Base-by-base conservation (phyloP, 2,113 vertebrate species). In the Otis tarda region DNA sequence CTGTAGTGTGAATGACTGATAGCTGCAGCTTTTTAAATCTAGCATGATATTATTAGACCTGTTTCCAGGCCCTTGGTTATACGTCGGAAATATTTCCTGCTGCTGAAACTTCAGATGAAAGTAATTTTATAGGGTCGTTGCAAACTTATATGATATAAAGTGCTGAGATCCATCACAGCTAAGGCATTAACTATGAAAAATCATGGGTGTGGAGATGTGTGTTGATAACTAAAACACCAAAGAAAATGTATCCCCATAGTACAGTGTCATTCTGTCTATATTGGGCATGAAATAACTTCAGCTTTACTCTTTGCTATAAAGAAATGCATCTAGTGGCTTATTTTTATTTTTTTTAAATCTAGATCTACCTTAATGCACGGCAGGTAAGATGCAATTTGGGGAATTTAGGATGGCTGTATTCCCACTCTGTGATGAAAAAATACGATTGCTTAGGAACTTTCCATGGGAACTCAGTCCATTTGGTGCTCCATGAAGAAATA, bases 1-100 rank as follows among this genome's bases (percentile, higher is more conserved):
- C 90, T 80, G 35, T 50, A 28, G 82, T 41, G 59, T 92, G 96
- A 83, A 94, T 97, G 96, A 96, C 43, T 76, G 96, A 93, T 96
- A 96, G 92, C 94, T 81, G 85, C 91, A 93, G 94, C 83, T 65
- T 90, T 97, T 95, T 78, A 96, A 91, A 87, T 61, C 60, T 79
- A 89, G 59, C n/a, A 52, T 45, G 76, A 16, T 69, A 74, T 86
- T 94, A 94, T 94, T 85, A 91, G 85, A 86, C 50, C 45, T 93
- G 75, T 90, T 96, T 85, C 93, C 86, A 92, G 95, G 61, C 50
- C 65, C 56, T 91, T 89, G n/a, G 49, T 95, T 94, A 59, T 93
- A 80, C 74, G 52, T 86, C 76, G 83, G 87, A 81, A 87, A 85
- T 93, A 67, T 93, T 95, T 95, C 92, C 91, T 93, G 55, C 67